Conservation (phyloP, 2,888 invertebrate species). For the Himalopsyche kuldschensis region DNA sequence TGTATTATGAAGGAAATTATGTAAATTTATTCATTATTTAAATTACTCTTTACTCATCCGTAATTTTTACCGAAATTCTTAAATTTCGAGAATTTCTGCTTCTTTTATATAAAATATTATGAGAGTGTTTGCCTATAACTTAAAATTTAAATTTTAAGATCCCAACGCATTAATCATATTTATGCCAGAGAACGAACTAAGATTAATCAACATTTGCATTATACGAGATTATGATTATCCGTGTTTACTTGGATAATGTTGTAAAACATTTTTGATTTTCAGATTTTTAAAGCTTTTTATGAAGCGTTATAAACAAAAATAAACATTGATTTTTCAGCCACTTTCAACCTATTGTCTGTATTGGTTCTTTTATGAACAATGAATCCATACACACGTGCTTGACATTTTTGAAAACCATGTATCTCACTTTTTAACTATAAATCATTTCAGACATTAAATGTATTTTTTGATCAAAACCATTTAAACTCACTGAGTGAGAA, state of each 20-base stretch:
- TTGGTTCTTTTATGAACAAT: no score
- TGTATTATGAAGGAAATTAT: conserved; percentile 33
- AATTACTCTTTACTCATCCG: conserved; percentile 37
- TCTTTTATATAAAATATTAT: not conserved
- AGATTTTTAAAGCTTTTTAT: no score
- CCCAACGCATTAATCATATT: not conserved
- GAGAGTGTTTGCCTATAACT: not conserved
- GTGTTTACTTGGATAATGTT: not conserved
- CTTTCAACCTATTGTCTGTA: no score
- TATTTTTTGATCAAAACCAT: no score
- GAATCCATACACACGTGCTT: no score
- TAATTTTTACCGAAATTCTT: conserved; percentile 6
- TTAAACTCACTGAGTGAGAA: no score
- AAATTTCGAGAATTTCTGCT: not conserved
- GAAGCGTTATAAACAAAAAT: no score
- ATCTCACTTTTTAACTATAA: no score
- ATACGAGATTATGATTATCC: not conserved
- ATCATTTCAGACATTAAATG: no score
- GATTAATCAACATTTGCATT: not conserved
- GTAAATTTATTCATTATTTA: conserved; percentile 39
- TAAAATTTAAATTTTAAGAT: not conserved
- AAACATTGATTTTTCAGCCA: no score
- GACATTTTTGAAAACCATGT: no score
- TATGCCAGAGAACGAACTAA: not conserved
- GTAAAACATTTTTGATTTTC: not conserved